Conservation (phyloP, 1,140 invertebrate species). For the Apis florea region DNA sequence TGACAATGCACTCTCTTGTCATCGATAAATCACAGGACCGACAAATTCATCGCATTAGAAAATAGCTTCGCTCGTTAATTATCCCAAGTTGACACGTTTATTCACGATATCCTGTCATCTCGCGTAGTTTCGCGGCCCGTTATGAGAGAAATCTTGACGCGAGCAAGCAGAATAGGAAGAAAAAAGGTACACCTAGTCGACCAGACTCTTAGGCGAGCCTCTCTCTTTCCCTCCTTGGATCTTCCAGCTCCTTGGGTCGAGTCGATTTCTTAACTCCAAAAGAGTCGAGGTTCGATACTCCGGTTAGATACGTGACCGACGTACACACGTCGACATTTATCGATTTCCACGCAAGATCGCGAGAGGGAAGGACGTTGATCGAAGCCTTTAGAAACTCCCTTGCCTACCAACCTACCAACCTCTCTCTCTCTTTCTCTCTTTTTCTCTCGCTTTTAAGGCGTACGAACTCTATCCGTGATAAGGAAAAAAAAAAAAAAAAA, state of each 20-base stretch:
- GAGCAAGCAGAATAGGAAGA: background rate
- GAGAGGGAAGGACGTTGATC: slow-evolving; percentile 44
- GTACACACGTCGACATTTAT: slow-evolving; percentile 59
- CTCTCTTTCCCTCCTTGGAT: slow-evolving; percentile 3
- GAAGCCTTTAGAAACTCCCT: slow-evolving; percentile 52
- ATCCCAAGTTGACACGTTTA: background rate
- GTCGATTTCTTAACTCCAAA: slow-evolving; percentile 61
- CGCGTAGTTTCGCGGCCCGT: slow-evolving; percentile 23
- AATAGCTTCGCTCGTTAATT: background rate
- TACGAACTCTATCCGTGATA: slow-evolving; percentile 6
- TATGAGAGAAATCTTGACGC: slow-evolving; percentile 54
- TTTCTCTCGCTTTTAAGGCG: background rate
- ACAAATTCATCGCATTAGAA: background rate
- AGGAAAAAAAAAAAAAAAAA: no score
- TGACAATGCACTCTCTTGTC: no score
- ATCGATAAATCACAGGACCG: no score
- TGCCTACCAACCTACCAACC: slow-evolving; percentile 27
- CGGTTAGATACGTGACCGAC: slow-evolving; percentile 62
- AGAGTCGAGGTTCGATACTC: slow-evolving; percentile 54
- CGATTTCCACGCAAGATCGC: slow-evolving; percentile 60
- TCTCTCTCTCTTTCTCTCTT: background rate
- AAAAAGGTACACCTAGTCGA: slow-evolving; percentile 1
- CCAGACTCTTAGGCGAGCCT: background rate
- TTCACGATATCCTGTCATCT: slow-evolving; percentile 16
- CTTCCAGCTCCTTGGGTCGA: slow-evolving; percentile 32